Evolutionary conservation across 2,113 vertebrate species (phyloP), one percentile per base, ranked within the genome.

Genomic region (Solea senegalensis): DNA sequence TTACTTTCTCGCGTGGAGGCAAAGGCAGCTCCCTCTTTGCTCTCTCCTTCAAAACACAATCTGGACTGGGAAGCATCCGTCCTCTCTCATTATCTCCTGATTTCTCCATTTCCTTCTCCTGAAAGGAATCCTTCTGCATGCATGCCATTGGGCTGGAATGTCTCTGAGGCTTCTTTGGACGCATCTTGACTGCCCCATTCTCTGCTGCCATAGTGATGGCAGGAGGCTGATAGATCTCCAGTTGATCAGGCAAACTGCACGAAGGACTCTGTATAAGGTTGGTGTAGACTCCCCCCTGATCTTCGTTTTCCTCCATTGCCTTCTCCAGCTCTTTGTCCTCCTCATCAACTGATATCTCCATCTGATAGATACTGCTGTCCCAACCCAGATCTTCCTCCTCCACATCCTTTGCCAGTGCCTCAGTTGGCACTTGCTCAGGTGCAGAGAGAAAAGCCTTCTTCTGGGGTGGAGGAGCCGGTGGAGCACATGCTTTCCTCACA

Each of bases 121-220:
- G 68, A 1, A 43, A 16, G 1, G 48, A 65, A 7, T 54, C 75
- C 43, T 51, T 72, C 59, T 74, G 65, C 21, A 50, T 46, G 46
- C 28, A 34, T 9, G 70, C 50, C 71, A 57, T 85, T 27, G 93
- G 93, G 63, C 93, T 87, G 74, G 92, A 95, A 58, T 95, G 92
- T 74, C 95, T 94, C 56, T 95, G 93, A 13, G 95, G 95, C 56
- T 98, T 97, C 70, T 93, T 95, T 43, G 94, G 95, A 61, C 85
- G 9, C 0, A 92, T 72, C 88, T 83, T 95, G 9, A 86, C 89
- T 9, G 84, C 93, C 84, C 5, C 82, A 76, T 27, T 91, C 65
- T 91, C 92, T 50, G 14, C 66, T 84, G 58, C 78, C 74, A 16
- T 90, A 79, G 69, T 76, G 82, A 48, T 1, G 4, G 15, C 51